Percentiles rank a stretch among this genome's conserved stretches.
phyloP scores from a whole-genome alignment of 2,888 invertebrate genomes.

The Abrostola triplasia region DNA sequence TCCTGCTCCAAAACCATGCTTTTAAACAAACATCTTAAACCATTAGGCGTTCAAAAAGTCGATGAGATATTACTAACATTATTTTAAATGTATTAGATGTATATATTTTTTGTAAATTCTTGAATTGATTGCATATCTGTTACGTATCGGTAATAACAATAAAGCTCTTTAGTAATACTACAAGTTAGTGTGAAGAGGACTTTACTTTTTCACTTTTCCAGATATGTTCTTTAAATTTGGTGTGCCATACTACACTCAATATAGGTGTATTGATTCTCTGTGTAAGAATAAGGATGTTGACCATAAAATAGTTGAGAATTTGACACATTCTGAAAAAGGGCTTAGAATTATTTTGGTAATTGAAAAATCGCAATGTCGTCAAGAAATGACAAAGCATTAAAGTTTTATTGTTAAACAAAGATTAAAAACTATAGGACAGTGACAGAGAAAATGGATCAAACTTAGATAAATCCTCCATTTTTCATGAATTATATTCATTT shows the following conservation, averaged over 20 bases:
- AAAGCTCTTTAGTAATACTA: constrained; percentile 20
- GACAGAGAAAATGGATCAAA: too few species aligned
- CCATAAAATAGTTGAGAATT: too few species aligned
- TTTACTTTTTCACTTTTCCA: constrained; percentile 28
- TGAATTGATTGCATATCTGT: constrained; percentile 16
- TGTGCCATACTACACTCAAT: constrained; percentile 57
- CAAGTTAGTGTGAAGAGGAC: constrained; percentile 24
- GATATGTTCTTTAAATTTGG: constrained; percentile 49
- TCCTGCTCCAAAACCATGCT: too few species aligned
- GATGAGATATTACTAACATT: constrained; percentile 13
- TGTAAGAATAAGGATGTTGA: constrained; percentile 7
- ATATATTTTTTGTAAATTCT: constrained; percentile 15
- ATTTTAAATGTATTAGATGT: constrained; percentile 12
- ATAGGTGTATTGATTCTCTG: constrained; percentile 35
- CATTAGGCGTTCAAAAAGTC: constrained; percentile 45
- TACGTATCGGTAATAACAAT: constrained; percentile 27
- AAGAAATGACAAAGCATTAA: too few species aligned
- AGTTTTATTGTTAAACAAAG: too few species aligned
- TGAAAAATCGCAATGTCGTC: too few species aligned
- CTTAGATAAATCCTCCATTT: too few species aligned
- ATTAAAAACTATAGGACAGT: too few species aligned
- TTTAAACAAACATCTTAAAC: neutral
- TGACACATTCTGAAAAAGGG: too few species aligned
- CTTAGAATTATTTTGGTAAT: too few species aligned
- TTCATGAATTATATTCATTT: too few species aligned